Conservation (phyloP, 2,113 vertebrate species). For the Nanorana parkeri region DNA sequence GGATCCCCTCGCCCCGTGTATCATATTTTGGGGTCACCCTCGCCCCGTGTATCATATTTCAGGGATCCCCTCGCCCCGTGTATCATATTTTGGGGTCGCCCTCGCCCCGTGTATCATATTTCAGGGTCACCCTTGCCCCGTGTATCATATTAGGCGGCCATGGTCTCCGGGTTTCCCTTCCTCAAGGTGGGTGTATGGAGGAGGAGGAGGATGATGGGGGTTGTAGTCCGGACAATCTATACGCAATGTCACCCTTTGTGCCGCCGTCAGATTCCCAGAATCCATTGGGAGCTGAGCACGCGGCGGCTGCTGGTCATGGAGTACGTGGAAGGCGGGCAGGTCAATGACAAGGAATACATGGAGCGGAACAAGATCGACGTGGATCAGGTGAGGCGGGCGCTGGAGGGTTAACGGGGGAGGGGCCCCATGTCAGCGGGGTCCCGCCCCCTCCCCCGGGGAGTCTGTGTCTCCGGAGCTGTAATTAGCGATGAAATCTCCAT, state of each 20-base stretch:
- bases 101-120: no score
- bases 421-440: background rate
- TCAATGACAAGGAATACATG: constrained; percentile 93
- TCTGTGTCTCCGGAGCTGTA: constrained; percentile 15
- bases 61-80: no score
- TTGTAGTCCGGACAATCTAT: no score
- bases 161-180: constrained; percentile 88
- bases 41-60: no score
- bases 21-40: no score
- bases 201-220: no score
- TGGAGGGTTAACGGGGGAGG: constrained; percentile 31
- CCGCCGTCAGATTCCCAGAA: constrained; percentile 82
- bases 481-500: constrained; percentile 18
- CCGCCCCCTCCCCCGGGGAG: background rate
- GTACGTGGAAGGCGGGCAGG: constrained; percentile 92
- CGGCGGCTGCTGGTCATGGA: constrained; percentile 95
- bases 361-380: constrained; percentile 83
- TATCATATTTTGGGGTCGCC: no score
- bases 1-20: no score
- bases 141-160: no score
- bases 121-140: no score
- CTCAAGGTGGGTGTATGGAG: constrained; percentile 82
- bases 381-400: constrained; percentile 79
- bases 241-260: no score
- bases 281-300: constrained; percentile 93